Evolutionary conservation across 2,797 vertebrate species (phyloP), one percentile per base, ranked within the genome.

Genomic region (Paedocypris micromegethes): DNA sequence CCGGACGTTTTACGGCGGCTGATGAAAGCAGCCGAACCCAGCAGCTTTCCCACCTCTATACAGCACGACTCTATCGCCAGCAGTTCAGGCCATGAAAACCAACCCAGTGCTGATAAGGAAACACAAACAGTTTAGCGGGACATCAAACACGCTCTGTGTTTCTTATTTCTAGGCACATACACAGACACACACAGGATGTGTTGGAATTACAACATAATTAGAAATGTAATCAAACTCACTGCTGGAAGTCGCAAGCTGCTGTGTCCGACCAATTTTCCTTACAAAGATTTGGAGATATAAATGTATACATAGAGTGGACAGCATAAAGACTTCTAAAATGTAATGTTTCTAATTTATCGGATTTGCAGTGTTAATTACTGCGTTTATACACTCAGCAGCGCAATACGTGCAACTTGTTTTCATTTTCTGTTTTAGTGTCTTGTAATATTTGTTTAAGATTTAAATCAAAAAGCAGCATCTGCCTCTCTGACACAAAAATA

Each of bases 191-290:
- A 66, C 39, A 40, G 43, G 51, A 59, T 6, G 44, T 51, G 23
- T 61, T 49, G 66, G 56, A 60, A 56, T 72, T 61, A 55, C 51
- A 55, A 52, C 46, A 66, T 66, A 60, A 70, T 64, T 70, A 70
- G 46, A 60, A 64, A 70, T 57, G 23, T 64, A 64, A 70, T 70
- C 64, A 70, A 70, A 70, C 46, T 64, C 59, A 57, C 68, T 64
- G 68, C 58, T 57, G 60, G 60, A 64, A 45, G 57, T 9, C 9
- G 51, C 53, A 44, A 49, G 60, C 53, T 38, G 53, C 52, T 50
- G 54, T 23, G 53, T 43, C 23, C 43, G 9, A 50, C 8, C 4
- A 37, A 38, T 52, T 63, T 50, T 64, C 41, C 38, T 9, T 23
- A 45, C 53, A 23, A 2, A 44, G 4, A 40, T 41, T 23, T 40